Evolutionary conservation across 2,113 vertebrate genomes (phyloP).

Genomic region (Apodemus sylvaticus): DNA sequence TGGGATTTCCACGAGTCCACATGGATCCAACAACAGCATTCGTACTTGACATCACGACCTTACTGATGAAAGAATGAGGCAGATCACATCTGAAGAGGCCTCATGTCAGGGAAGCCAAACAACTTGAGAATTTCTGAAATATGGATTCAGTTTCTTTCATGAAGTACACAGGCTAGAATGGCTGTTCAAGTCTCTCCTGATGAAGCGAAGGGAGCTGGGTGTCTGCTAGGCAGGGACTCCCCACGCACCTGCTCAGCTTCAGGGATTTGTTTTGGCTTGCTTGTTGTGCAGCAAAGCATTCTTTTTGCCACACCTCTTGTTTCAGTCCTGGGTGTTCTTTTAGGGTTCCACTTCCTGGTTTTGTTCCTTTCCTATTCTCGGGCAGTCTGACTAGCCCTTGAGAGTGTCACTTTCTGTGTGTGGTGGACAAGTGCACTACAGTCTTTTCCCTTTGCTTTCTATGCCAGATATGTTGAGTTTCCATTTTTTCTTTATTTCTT

Average conservation of each 20-base stretch:
- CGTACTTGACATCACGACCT: neutral
- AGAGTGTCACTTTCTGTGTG: neutral
- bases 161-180: neutral
- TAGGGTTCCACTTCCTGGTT: neutral
- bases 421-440: neutral
- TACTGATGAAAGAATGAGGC: neutral
- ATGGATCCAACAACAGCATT: neutral
- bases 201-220: neutral
- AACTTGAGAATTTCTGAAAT: neutral
- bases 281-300: neutral
- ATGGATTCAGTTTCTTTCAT: neutral
- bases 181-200: neutral
- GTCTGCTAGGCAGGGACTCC: neutral
- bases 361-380: neutral
- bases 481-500: neutral
- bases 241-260: neutral
- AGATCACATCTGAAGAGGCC: conserved; percentile 38
- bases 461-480: neutral
- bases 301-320: neutral
- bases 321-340: neutral
- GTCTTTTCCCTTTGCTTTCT: neutral
- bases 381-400: neutral
- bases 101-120: neutral
- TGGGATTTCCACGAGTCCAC: neutral
- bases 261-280: neutral